phyloP scores from a whole-genome alignment of 2,888 invertebrate genomes.

The Thereva unica region DNA sequence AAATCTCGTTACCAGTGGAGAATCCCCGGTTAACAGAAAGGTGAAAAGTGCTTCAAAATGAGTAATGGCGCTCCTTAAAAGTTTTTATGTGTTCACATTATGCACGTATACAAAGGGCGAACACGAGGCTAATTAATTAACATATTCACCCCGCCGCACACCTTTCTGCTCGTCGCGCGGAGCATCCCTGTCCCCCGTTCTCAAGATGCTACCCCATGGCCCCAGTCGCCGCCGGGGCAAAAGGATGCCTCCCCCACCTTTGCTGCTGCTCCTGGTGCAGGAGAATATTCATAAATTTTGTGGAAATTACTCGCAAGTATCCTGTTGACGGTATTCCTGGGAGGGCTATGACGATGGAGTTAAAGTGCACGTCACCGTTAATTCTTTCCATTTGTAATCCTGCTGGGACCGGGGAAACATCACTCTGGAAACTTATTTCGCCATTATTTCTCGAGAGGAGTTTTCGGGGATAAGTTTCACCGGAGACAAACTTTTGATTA shows the following conservation, averaged over 20 bases:
- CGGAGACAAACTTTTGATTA: too few species aligned
- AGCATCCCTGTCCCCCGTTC: too few species aligned
- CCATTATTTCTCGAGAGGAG: conserved; percentile 1
- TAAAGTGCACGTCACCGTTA: conserved; percentile 27
- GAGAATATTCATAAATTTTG: conserved; percentile 28
- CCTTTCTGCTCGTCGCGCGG: not conserved
- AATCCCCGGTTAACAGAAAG: conserved; percentile 1
- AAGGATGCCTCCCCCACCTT: too few species aligned
- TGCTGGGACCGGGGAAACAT: conserved; percentile 19
- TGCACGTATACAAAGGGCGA: conserved; percentile 32
- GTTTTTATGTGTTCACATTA: conserved; percentile 35
- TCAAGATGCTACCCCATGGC: too few species aligned
- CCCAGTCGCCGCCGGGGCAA: too few species aligned
- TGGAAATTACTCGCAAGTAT: conserved; percentile 1
- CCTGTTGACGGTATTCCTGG: conserved; percentile 24
- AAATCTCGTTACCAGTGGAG: conserved; percentile 24
- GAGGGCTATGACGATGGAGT: not conserved
- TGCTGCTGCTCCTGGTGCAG: conserved; percentile 1
- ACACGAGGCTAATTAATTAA: conserved; percentile 30
- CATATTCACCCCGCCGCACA: conserved; percentile 3
- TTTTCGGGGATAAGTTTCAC: too few species aligned
- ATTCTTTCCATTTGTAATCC: conserved; percentile 20
- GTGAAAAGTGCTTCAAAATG: conserved; percentile 29
- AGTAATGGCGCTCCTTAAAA: conserved; percentile 30
- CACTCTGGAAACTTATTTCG: conserved; percentile 14